These are phyloP conservation scores for Lasius platythorax DNA, from an alignment of 2,888 invertebrate genomes.

Conservation along the genomic window DNA sequence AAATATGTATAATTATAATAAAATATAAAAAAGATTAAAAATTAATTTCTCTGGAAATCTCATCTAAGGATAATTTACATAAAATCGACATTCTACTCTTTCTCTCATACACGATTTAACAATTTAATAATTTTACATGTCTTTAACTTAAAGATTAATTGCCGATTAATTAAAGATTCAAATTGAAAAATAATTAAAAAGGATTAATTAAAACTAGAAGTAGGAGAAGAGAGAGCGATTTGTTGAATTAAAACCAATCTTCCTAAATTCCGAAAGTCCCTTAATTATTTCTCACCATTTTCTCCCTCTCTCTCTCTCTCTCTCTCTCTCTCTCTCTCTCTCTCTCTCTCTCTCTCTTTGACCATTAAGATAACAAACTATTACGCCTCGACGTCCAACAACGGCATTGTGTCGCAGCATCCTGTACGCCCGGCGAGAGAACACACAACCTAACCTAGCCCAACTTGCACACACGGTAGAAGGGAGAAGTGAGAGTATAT, in stretches of 20 bases:
- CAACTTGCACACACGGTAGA: constrained; percentile 49
- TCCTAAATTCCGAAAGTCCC: not conserved
- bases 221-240: not conserved
- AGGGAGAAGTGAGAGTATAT: constrained; percentile 50
- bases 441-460: constrained; percentile 68
- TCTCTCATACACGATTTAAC: not conserved
- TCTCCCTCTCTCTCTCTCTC: not conserved
- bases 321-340: not conserved
- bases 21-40: not conserved
- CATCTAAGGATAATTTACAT: not conserved
- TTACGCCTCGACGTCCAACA: constrained; percentile 1
- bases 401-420: constrained; percentile 1
- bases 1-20: not conserved
- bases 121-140: not conserved
- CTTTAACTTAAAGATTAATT: not conserved
- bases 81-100: not conserved
- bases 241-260: constrained; percentile 3
- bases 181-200: not conserved
- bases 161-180: not conserved
- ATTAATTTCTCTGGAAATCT: not conserved
- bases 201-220: not conserved
- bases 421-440: constrained; percentile 17
- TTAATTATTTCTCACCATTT: not conserved
- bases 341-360: no score
- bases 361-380: constrained; percentile 26